Conservation (phyloP, 23 tunicate genomes). For the Ciona savignyi region DNA sequence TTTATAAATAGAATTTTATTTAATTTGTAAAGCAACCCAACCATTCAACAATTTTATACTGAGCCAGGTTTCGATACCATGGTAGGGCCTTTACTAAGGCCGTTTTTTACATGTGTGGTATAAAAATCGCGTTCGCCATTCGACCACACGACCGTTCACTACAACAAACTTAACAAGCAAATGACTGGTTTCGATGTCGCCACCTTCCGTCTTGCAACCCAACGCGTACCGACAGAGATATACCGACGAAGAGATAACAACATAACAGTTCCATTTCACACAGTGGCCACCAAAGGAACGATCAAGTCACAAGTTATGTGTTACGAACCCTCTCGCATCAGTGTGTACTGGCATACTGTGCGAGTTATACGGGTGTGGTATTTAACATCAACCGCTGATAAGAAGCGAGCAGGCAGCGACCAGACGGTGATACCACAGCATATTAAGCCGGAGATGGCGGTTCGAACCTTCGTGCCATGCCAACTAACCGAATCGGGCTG, state of each 20-base stretch:
- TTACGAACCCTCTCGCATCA: conserved; percentile 13
- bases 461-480: conserved; percentile 39
- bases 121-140: too few species aligned
- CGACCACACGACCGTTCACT: too few species aligned
- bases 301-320: conserved; percentile 17
- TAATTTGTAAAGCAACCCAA: too few species aligned
- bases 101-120: too few species aligned
- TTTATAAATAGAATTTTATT: too few species aligned
- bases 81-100: too few species aligned
- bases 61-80: too few species aligned
- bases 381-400: not conserved
- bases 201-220: not conserved
- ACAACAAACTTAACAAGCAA: too few species aligned
- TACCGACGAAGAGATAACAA: not conserved
- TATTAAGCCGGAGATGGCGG: conserved; percentile 7
- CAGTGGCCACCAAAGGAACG: conserved; percentile 32
- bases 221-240: not conserved
- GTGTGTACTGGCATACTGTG: conserved; percentile 38
- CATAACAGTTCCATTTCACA: not conserved
- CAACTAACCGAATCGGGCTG: conserved; percentile 64
- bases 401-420: not conserved
- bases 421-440: not conserved
- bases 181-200: too few species aligned
- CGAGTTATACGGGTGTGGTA: conserved; percentile 55
- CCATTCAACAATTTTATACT: too few species aligned